These are phyloP conservation scores for Erinaceus europaeus DNA, from an alignment of 2,113 vertebrate species.

Conservation along the genomic window DNA sequence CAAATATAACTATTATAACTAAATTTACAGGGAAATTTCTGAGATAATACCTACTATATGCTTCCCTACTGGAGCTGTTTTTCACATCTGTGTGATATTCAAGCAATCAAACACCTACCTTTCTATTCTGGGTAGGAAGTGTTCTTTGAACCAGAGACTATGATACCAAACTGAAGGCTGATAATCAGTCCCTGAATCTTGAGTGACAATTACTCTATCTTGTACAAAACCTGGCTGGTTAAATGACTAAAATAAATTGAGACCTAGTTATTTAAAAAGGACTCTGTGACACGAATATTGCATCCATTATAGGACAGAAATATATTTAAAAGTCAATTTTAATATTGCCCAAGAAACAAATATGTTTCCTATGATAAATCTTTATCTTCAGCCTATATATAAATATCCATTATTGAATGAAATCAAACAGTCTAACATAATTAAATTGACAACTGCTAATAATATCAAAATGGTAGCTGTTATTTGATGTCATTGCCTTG, in stretches of 20 bases:
- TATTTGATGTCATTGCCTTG: conserved; percentile 73
- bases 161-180: not conserved
- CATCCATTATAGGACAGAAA: not conserved
- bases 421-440: conserved; percentile 66
- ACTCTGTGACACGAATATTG: not conserved
- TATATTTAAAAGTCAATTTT: conserved; percentile 26
- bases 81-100: not conserved
- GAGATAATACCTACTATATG: not conserved
- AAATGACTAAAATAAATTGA: not conserved
- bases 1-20: not conserved
- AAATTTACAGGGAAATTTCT: not conserved
- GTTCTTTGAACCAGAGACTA: not conserved
- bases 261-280: conserved; percentile 13
- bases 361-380: conserved; percentile 33
- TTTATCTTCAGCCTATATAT: conserved; percentile 38
- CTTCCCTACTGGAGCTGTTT: not conserved
- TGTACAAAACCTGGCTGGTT: not conserved
- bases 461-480: conserved; percentile 72
- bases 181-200: not conserved
- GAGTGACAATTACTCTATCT: not conserved
- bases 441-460: conserved; percentile 76
- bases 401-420: conserved; percentile 55
- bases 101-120: no score
- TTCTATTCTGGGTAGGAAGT: not conserved
- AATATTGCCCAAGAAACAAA: conserved; percentile 13